Conservation (phyloP, 2,888 invertebrate genomes). For the Schizaphis graminum region DNA sequence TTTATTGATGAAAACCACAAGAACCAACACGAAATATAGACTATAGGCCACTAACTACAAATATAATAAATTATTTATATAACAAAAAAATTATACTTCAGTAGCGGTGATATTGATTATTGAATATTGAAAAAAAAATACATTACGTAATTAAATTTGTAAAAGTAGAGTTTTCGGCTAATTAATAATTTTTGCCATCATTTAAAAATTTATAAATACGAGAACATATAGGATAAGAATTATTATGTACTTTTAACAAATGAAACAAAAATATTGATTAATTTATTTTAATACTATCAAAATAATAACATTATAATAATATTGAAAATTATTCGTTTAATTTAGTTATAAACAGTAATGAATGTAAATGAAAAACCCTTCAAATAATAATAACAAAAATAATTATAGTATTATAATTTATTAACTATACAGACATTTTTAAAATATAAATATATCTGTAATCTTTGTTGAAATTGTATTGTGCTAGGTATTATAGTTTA, state of each 20-base stretch:
- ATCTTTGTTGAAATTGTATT: not conserved
- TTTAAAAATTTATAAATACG: not conserved
- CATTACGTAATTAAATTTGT: not conserved
- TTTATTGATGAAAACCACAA: constrained; percentile 20
- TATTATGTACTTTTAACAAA: not conserved
- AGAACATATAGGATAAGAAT: not conserved
- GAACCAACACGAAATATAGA: not conserved
- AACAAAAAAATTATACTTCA: not conserved
- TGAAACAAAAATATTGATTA: not conserved
- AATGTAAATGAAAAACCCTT: not conserved
- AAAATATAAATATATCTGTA: not conserved
- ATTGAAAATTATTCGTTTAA: not conserved
- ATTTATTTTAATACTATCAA: not conserved
- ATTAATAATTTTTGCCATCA: not conserved
- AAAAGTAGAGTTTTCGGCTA: not conserved
- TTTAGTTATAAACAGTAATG: too few relatives aligned
- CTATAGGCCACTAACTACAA: not conserved
- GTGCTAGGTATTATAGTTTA: not conserved
- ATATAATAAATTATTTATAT: not conserved
- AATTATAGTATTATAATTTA: not conserved
- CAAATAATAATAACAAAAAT: not conserved
- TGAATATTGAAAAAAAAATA: not conserved
- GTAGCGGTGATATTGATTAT: not conserved
- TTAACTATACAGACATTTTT: not conserved
- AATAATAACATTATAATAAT: not conserved